These are phyloP conservation scores for Mesorhabditis belari DNA, from an alignment of 2,888 invertebrate genomes.

Conservation along the genomic window DNA sequence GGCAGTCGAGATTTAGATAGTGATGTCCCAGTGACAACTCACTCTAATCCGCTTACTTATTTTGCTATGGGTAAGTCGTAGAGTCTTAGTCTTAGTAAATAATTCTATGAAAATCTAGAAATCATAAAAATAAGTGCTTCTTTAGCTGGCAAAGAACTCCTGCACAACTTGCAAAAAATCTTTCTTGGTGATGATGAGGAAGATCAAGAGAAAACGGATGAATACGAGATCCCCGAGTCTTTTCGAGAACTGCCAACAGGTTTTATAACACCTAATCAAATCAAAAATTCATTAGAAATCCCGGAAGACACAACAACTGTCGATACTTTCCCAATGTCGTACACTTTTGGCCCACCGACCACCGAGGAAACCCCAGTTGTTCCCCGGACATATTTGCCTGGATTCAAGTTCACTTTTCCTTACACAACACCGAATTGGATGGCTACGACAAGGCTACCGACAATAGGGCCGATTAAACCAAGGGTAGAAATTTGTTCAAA, in stretches of 20 bases:
- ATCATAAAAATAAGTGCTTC: no score
- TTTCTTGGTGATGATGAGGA: neutral
- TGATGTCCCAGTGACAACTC: conserved; percentile 8
- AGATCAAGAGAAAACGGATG: neutral
- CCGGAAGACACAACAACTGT: neutral
- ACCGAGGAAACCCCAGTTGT: neutral
- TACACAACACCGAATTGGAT: neutral
- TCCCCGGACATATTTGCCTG: neutral
- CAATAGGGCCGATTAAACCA: neutral
- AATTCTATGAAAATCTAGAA: no score
- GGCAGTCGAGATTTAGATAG: conserved; percentile 13
- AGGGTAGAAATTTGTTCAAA: no score
- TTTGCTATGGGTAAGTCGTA: neutral
- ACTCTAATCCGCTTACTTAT: conserved; percentile 7
- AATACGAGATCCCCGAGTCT: neutral
- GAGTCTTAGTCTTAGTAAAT: neutral
- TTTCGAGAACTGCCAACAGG: neutral
- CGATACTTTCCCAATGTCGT: no score
- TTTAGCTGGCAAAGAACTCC: neutral
- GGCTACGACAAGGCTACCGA: neutral
- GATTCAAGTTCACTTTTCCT: neutral
- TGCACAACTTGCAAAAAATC: neutral
- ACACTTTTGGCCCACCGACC: neutral
- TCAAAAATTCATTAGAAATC: no score
- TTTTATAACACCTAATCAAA: no score